These are phyloP conservation scores for Porites lobata DNA, from an alignment of 92 coral and sea anemone genomes.

Conservation along the genomic window DNA sequence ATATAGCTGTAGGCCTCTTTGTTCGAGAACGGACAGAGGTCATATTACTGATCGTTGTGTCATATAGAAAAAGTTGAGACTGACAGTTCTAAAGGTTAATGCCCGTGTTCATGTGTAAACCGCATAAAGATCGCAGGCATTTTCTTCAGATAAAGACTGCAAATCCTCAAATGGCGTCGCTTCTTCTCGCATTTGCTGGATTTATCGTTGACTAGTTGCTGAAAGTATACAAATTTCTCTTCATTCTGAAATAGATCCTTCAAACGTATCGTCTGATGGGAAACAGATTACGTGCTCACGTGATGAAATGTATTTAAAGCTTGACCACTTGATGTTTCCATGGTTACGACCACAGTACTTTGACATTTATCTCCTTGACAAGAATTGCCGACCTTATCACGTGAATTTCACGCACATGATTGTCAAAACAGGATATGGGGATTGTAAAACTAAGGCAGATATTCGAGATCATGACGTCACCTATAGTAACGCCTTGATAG, in stretches of 20 bases:
- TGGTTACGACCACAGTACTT: slow-evolving; percentile 61
- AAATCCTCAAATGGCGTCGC: too few species aligned
- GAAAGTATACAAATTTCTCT: too few species aligned
- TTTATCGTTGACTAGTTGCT: too few species aligned
- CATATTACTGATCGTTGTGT: too few species aligned
- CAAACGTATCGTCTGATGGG: slow-evolving; percentile 21
- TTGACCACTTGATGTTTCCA: slow-evolving; percentile 48
- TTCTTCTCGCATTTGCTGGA: too few species aligned
- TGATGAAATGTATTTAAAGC: slow-evolving; percentile 33
- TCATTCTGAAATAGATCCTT: background rate
- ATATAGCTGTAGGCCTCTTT: too few species aligned
- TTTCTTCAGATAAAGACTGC: too few species aligned
- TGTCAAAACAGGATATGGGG: slow-evolving; percentile 37
- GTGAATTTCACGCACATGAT: slow-evolving; percentile 62
- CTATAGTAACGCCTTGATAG: slow-evolving; percentile 61
- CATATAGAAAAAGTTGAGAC: too few species aligned
- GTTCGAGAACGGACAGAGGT: too few species aligned
- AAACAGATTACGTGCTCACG: slow-evolving; percentile 33
- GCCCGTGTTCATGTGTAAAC: too few species aligned
- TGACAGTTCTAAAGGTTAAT: too few species aligned
- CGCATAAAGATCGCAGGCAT: too few species aligned
- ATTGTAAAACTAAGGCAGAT: slow-evolving; percentile 49
- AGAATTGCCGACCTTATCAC: slow-evolving; percentile 45
- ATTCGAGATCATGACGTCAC: slow-evolving; percentile 29
- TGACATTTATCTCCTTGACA: slow-evolving; percentile 64